Conservation (phyloP, 2,888 invertebrate species). For the Venustoraphidia nigricollis region DNA sequence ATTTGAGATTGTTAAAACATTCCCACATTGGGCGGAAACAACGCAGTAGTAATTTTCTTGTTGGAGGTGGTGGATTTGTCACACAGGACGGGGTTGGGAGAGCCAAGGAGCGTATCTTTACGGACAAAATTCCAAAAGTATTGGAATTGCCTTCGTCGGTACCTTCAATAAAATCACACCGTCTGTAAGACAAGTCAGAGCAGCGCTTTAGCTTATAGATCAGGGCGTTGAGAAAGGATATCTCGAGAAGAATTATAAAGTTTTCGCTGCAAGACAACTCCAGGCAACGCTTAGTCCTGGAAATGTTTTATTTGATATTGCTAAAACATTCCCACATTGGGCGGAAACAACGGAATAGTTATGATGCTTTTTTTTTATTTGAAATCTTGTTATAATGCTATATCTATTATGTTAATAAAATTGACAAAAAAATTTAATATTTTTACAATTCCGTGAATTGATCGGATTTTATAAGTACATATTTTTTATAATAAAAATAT, state of each 20-base stretch:
- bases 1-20: conserved; percentile 39
- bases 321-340: conserved; percentile 49
- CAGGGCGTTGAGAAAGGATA: conserved; percentile 39
- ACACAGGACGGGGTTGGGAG: conserved; percentile 60
- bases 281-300: conserved; percentile 47
- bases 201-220: conserved; percentile 38
- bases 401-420: too few species aligned
- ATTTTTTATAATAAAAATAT: too few species aligned
- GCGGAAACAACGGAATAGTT: conserved; percentile 17
- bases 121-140: conserved; percentile 40
- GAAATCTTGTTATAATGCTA: neutral
- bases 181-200: conserved; percentile 35
- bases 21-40: conserved; percentile 41
- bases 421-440: too few species aligned
- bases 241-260: conserved; percentile 38
- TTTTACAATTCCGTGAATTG: too few species aligned
- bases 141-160: conserved; percentile 50
- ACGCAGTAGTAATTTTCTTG: conserved; percentile 6
- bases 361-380: neutral
- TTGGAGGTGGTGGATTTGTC: conserved; percentile 65
- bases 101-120: conserved; percentile 47
- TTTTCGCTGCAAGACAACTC: conserved; percentile 48
- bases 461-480: too few species aligned
- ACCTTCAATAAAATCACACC: conserved; percentile 36
- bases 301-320: conserved; percentile 37